Evolutionary conservation across 2,113 vertebrate genomes (phyloP).

Genomic region (Dicrurus megarhynchus): DNA sequence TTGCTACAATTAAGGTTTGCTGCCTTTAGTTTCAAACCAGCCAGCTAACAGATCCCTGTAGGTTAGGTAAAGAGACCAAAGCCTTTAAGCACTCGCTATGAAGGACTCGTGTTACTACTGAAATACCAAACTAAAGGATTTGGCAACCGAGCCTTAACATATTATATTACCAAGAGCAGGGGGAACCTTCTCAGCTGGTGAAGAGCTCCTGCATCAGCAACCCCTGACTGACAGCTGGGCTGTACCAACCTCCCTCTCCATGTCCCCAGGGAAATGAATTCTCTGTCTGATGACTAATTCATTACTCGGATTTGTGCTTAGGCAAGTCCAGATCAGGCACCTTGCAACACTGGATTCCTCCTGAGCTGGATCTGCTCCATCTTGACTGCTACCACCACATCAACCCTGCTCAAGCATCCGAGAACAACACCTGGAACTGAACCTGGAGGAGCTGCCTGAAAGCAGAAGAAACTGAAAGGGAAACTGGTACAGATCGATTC

Average conservation of each 20-base stretch:
- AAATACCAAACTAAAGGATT: not conserved
- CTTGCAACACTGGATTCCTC: not conserved
- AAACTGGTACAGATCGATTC: not conserved
- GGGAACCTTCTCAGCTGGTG: not conserved
- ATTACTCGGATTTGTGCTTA: not conserved
- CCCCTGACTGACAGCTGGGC: not conserved
- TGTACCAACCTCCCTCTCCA: not conserved
- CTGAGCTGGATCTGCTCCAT: not conserved
- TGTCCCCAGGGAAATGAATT: slow-evolving; percentile 32
- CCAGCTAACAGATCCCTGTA: not conserved
- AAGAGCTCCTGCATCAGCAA: slow-evolving; percentile 4
- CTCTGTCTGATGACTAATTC: slow-evolving; percentile 19
- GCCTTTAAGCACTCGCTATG: not conserved
- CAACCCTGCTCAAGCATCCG: not conserved
- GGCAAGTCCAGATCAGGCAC: slow-evolving; percentile 4
- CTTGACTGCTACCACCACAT: not conserved
- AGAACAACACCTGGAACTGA: not conserved
- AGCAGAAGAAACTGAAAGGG: not conserved
- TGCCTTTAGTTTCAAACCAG: not conserved
- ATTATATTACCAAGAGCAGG: not conserved
- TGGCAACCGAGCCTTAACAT: not conserved
- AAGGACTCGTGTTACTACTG: not conserved
- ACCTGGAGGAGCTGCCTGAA: not conserved
- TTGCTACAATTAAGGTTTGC: not conserved
- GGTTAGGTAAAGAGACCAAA: not conserved